Percentiles rank a stretch among this genome's conserved stretches.
Evolutionary conservation across 2,888 invertebrate species (phyloP).

Genomic region (Hypselothyrea guttata): DNA sequence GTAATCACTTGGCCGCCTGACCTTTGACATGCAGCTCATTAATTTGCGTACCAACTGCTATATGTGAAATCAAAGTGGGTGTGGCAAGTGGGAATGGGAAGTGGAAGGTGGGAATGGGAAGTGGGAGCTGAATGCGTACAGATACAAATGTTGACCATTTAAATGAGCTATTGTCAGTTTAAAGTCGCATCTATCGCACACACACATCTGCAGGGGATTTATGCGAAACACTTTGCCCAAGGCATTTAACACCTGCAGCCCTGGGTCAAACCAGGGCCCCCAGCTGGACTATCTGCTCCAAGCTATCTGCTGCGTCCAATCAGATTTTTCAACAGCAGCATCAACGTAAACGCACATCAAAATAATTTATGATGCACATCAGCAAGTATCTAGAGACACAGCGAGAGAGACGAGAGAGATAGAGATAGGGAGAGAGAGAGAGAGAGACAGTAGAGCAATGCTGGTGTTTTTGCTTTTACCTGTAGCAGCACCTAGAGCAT

Average conservation of each 20-base stretch:
- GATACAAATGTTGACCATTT: constrained; percentile 51
- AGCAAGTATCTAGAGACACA: constrained; percentile 30
- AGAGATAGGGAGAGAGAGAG: neutral
- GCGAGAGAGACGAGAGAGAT: constrained; percentile 4
- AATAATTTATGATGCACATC: constrained; percentile 75
- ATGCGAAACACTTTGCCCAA: constrained; percentile 59
- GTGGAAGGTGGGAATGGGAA: constrained; percentile 22
- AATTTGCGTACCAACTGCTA: constrained; percentile 41
- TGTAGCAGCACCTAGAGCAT: constrained; percentile 43
- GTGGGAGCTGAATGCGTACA: constrained; percentile 10
- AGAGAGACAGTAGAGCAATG: neutral
- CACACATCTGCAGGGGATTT: constrained; percentile 55
- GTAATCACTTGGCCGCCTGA: constrained; percentile 26
- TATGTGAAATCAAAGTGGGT: too few species aligned
- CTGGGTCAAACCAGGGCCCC: constrained; percentile 19
- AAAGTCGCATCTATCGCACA: constrained; percentile 54
- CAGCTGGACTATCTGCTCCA: constrained; percentile 3
- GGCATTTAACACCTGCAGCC: constrained; percentile 71
- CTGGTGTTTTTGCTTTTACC: constrained; percentile 27
- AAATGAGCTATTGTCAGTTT: constrained; percentile 69
- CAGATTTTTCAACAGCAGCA: constrained; percentile 63
- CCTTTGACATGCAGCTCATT: constrained; percentile 43
- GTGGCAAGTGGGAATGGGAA: constrained; percentile 25
- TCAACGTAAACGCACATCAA: constrained; percentile 69
- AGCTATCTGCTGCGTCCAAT: constrained; percentile 46